Base-by-base conservation (phyloP, 2,113 vertebrate genomes). In the Sigmodon hispidus region DNA sequence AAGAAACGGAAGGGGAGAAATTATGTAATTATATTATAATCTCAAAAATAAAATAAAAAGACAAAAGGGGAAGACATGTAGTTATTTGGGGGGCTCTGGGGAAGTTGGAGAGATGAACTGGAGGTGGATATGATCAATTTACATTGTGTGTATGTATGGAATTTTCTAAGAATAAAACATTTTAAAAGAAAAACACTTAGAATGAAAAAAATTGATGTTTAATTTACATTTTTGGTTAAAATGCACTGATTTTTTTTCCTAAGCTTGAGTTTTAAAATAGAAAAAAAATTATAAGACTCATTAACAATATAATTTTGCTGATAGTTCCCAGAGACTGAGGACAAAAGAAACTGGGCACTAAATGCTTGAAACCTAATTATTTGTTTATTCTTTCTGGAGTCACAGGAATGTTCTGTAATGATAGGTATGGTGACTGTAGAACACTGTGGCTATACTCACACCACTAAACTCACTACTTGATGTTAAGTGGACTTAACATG, bases 241-340 rank as follows among this genome's bases (percentile, higher is more conserved):
- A 77, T 50, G 6, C 24, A 45, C 76, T 87, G 11, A 43, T 59
- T 59, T 91, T 89, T 67, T 91, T 89, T 67, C 19, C 52, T 36
- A 34, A 52, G 59, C 1, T 36, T 92, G 61, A 10, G 11, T 72
- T 76, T 57, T 77, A 34, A 31, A 92, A 21, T 45, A 72, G 15
- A 91, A 90, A 29, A 73, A 84, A 52, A 86, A 80, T 29, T 80
- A 36, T 90, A 48, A 73, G 88, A 92, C 75, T 75, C n/a, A 90
- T 48, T 84, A 8, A 69, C 26, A 69, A 50, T 76, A 55, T 59
- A 72, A 90, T 84, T 96, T 87, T 81, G 13, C 55, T 73, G 9
- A 69, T 80, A 76, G n/a, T n/a, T 96, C 29, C 48, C 29, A 16
- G 34, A 12, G 7, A 1, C 5, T 93, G 52, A 50, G 57, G 48